Percentiles rank a stretch among this genome's conserved stretches.
Conservation (phyloP, 2,888 invertebrate genomes). For the Zygothrica quintamaculata region DNA sequence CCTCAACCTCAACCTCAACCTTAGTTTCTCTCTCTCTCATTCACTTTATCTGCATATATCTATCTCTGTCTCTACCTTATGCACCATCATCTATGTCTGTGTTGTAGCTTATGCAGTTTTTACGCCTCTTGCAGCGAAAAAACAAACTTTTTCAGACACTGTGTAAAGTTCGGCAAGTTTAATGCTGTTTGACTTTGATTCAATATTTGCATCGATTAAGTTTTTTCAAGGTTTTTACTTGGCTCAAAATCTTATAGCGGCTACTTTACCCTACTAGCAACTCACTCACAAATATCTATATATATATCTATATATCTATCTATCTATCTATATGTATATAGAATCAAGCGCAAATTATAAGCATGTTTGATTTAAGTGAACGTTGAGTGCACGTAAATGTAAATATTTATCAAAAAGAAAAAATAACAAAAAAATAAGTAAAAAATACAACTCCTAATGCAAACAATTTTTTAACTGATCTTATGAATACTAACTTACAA, state of each 20-base stretch:
- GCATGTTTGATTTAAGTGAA: slow-evolving; percentile 28
- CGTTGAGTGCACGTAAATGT: slow-evolving; percentile 24
- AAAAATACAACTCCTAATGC: no score
- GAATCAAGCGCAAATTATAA: slow-evolving; percentile 11
- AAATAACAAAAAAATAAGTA: no score
- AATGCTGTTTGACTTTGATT: slow-evolving; percentile 79
- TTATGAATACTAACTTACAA: no score
- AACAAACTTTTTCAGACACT: slow-evolving; percentile 66
- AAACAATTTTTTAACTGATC: no score
- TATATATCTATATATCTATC: no score
- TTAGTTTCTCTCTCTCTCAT: slow-evolving; percentile 12
- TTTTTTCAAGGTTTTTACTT: slow-evolving; percentile 59
- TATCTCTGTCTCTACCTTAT: slow-evolving; percentile 14
- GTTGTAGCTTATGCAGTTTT: slow-evolving; percentile 48
- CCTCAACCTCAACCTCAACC: slow-evolving; percentile 30
- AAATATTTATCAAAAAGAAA: no score
- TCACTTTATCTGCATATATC: slow-evolving; percentile 7
- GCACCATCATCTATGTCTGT: neutral
- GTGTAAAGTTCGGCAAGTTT: slow-evolving; percentile 77
- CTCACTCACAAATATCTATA: neutral
- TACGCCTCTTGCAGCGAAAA: slow-evolving; percentile 61
- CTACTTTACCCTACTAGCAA: no score
- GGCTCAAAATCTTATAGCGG: slow-evolving; percentile 39
- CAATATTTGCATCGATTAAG: slow-evolving; percentile 77
- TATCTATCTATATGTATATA: slow-evolving; percentile 14